phyloP scores from a whole-genome alignment of 1,140 invertebrate species.

The Vollenhovia emeryi region DNA sequence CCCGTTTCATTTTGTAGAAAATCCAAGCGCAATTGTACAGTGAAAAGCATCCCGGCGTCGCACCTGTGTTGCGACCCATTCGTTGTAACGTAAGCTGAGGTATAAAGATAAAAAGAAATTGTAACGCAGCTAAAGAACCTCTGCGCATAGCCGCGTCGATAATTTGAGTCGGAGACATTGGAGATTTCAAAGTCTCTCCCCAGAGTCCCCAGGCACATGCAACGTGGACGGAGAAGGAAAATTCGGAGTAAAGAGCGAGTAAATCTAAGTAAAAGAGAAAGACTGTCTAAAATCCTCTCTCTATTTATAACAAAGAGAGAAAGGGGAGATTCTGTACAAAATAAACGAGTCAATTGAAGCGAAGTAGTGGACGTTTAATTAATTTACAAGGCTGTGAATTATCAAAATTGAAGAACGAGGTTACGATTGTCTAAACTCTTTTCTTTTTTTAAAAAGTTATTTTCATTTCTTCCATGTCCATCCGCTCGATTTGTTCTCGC shows the following conservation, averaged over 20 bases:
- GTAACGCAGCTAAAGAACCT: not conserved
- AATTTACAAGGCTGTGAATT: not conserved
- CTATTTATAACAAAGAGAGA: not conserved
- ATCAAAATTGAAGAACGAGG: not conserved
- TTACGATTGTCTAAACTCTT: not conserved
- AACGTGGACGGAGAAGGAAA: not conserved
- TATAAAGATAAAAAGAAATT: conserved; percentile 11
- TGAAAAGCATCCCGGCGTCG: not conserved
- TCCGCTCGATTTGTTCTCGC: not conserved
- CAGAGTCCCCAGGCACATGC: not conserved
- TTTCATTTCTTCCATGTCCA: not conserved
- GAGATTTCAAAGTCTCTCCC: not conserved
- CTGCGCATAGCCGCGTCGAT: not conserved
- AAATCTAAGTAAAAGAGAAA: not conserved
- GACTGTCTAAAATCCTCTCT: not conserved
- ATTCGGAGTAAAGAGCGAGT: not conserved
- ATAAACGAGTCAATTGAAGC: not conserved
- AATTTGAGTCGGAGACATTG: not conserved
- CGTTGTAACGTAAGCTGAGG: not conserved
- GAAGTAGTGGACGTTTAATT: not conserved
- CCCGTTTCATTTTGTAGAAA: not conserved
- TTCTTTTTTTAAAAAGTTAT: too few species aligned
- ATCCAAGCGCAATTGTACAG: not conserved
- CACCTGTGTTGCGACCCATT: not conserved
- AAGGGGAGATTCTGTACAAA: not conserved